Conservation (phyloP, 2,113 vertebrate species). For the Sorex araneus region DNA sequence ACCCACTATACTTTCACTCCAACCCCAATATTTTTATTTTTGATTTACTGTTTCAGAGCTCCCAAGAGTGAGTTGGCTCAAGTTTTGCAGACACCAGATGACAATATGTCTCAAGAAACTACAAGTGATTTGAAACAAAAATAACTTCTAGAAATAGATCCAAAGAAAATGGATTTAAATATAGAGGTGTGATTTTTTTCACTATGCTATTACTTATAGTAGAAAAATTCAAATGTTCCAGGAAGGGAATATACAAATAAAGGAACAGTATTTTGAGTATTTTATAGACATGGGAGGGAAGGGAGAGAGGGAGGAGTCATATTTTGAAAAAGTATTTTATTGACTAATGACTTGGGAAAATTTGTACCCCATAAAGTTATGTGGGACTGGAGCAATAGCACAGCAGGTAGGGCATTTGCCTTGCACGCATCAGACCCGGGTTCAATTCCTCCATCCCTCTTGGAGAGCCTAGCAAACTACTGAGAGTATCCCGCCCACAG, state of each 20-base stretch:
- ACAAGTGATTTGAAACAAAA: neutral
- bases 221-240: neutral
- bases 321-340: conserved; percentile 14
- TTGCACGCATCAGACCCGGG: no score
- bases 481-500: no score
- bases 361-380: neutral
- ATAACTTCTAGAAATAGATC: neutral
- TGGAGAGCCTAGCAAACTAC: no score
- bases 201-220: neutral
- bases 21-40: no score
- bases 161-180: neutral
- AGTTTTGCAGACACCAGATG: neutral
- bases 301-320: neutral
- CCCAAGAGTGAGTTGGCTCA: neutral
- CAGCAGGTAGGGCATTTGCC: no score
- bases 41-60: neutral
- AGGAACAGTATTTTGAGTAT: neutral
- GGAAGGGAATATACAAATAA: neutral
- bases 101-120: neutral
- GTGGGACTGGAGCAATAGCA: no score
- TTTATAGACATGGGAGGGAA: neutral
- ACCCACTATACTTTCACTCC: no score
- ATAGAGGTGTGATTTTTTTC: neutral
- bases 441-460: no score
- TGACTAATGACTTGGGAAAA: neutral